Evolutionary conservation across 1,140 invertebrate species (phyloP), one percentile per base, ranked within the genome.

Genomic region (Aphelenchoides avenae): DNA sequence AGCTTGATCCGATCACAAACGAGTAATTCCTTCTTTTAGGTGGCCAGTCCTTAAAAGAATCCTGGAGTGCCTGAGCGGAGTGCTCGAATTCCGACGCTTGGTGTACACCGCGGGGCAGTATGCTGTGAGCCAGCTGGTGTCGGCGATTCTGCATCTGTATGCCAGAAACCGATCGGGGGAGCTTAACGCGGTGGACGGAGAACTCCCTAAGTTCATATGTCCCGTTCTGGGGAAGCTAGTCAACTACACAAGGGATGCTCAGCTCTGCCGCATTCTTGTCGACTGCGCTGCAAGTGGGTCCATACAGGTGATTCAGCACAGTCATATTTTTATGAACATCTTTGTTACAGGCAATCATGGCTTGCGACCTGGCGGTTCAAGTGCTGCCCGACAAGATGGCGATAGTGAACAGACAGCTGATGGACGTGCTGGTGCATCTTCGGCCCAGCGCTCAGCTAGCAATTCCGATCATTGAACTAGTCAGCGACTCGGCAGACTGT

Each of bases 301-400:
- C 34, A 24, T 46, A 29, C 43, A 46, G 43, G 43, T 46, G 15
- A 46, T 41, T n/a, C n/a, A n/a, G n/a, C n/a, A n/a, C 39, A 41
- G 7, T 26, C 27, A 46, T 3, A 20, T 34, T 46, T 46, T 46
- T 30, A 4, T n/a, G 34, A 15, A 3, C n/a, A 18, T 46, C 15
- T 18, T 46, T 46, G 3, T 4, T 46, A 22, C 26, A 55, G 30
- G 52, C 52, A 36, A 58, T 55, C 20, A 55, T 55, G 52, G 52
- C 52, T 27, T 55, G 52, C 22, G 33, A 50, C 18, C 18, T 53
- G 6, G 44, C 22, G 20, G 22, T 53, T 18, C 33, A 53, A 34
- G 52, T 55, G 13, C 30, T 55, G 52, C 52, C 52, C 40, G 24
- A 55, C 9, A 52, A 55, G 36, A 58, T 58, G 50, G 11, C 54